Percentiles rank a stretch among this genome's conserved stretches.
These are phyloP conservation scores for Acronicta psi DNA, from an alignment of 2,888 invertebrate species.

Conservation along the genomic window DNA sequence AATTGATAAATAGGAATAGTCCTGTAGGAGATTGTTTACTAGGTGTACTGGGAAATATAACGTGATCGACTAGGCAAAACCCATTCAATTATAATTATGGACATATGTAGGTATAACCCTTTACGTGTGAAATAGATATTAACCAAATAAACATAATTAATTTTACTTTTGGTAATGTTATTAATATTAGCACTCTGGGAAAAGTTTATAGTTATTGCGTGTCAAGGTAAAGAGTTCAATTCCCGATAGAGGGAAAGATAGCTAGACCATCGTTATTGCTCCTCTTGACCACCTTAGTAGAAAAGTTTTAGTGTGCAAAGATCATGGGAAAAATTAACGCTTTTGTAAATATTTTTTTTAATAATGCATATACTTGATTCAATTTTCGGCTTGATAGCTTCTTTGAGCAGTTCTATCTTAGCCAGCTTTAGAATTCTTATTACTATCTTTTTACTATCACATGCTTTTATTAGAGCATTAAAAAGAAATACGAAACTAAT, in stretches of 20 bases:
- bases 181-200: constrained; percentile 42
- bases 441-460: constrained; percentile 65
- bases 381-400: constrained; percentile 21
- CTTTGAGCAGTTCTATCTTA: constrained; percentile 44
- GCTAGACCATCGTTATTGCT: background rate
- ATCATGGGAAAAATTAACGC: background rate
- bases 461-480: constrained; percentile 66
- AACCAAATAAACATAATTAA: constrained; percentile 21
- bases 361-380: background rate
- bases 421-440: constrained; percentile 67
- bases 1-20: constrained; percentile 1
- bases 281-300: background rate
- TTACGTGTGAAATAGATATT: constrained; percentile 35
- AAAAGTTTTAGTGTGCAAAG: too few relatives aligned
- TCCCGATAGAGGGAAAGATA: constrained; percentile 43
- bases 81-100: constrained; percentile 24
- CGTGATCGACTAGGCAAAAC: constrained; percentile 28
- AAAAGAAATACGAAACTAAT: constrained; percentile 56
- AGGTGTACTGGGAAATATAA: constrained; percentile 22
- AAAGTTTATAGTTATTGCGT: constrained; percentile 44
- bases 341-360: background rate
- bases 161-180: constrained; percentile 39
- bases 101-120: constrained; percentile 15
- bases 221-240: constrained; percentile 40
- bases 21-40: background rate